Evolutionary conservation across 2,888 invertebrate species (phyloP).

Genomic region (Cecidostiba fungosa): DNA sequence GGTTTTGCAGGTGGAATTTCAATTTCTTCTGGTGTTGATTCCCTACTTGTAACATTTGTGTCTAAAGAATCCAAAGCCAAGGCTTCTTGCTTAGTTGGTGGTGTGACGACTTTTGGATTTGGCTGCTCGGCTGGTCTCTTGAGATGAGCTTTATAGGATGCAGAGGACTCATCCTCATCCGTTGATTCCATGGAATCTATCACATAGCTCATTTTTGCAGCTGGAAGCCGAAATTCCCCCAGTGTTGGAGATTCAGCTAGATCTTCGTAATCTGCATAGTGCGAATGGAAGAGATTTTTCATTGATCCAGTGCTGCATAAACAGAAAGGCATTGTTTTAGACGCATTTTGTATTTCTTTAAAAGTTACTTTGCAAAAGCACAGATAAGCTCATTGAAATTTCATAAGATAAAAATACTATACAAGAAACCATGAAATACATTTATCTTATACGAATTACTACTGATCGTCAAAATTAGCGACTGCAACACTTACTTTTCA

Average conservation of each 20-base stretch:
- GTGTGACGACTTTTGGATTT: background rate
- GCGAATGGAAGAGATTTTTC: background rate
- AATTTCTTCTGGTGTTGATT: background rate
- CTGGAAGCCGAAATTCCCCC: background rate
- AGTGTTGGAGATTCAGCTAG: background rate
- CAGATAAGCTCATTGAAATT: background rate
- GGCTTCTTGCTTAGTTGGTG: background rate
- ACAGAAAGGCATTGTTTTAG: background rate
- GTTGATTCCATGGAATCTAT: background rate
- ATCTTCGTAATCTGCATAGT: background rate
- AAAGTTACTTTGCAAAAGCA: too few species aligned
- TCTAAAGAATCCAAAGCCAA: background rate
- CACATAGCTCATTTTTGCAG: conserved; percentile 3
- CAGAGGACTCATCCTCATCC: background rate
- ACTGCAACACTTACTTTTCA: background rate
- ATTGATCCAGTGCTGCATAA: background rate
- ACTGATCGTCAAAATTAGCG: background rate
- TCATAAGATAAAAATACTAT: background rate
- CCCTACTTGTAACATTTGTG: background rate
- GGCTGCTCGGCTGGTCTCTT: background rate
- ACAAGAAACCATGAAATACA: too few species aligned
- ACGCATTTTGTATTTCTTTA: background rate
- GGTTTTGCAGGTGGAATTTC: background rate
- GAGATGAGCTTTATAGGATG: background rate
- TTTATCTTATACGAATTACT: background rate